A percentile compares a stretch with the other conserved stretches of the same genome.
phyloP scores from a whole-genome alignment of 2,113 vertebrate species.

The Parus major region DNA sequence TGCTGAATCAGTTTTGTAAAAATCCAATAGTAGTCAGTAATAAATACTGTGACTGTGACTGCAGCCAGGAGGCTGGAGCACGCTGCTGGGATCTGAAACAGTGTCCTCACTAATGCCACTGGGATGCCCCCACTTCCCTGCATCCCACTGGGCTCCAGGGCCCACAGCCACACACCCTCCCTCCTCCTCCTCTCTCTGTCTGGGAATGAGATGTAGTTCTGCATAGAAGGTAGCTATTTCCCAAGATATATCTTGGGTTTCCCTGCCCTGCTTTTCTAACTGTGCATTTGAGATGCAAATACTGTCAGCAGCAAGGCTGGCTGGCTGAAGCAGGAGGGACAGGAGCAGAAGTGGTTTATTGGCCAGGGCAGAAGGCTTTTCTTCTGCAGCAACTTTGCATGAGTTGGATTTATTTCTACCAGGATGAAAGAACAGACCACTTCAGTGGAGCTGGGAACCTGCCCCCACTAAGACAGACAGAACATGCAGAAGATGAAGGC shows the following conservation, averaged over 20 bases:
- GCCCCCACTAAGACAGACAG: not conserved
- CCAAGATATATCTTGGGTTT: not conserved
- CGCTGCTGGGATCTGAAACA: not conserved
- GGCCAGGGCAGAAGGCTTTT: not conserved
- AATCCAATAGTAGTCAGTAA: not conserved
- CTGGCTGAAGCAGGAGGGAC: not conserved
- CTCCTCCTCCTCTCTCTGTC: not conserved
- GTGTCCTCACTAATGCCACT: fast-evolving
- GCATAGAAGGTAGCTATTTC: not conserved
- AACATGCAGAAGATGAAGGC: fast-evolving
- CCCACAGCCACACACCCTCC: not conserved
- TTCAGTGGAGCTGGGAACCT: not conserved
- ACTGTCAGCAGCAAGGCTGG: not conserved
- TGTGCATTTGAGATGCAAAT: not conserved
- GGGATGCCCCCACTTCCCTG: not conserved
- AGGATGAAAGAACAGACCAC: not conserved
- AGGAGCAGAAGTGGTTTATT: not conserved
- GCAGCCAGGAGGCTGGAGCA: not conserved
- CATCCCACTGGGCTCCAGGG: fast-evolving
- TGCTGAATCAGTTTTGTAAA: constrained; percentile 27
- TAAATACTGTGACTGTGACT: not conserved
- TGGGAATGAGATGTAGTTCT: not conserved
- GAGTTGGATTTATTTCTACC: not conserved
- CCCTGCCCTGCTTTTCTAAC: not conserved
- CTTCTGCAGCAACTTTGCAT: not conserved